Conservation (phyloP, 2,113 vertebrate species). For the Halichoeres trimaculatus region DNA sequence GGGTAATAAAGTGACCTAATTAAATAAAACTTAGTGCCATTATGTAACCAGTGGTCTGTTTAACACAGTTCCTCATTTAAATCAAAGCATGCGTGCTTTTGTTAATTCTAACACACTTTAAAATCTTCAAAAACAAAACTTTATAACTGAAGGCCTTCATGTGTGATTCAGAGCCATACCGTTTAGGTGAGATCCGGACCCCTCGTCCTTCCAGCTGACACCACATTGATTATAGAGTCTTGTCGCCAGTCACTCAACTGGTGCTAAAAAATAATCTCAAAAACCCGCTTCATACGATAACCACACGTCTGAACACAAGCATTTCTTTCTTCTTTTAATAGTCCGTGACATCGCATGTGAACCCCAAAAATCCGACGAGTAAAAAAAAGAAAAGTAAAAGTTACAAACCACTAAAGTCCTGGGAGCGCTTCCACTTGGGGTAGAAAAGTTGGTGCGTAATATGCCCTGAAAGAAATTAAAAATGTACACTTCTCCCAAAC, state of each 20-base stretch:
- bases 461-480: conserved; percentile 22
- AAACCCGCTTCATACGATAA: conserved; percentile 9
- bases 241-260: conserved; percentile 66
- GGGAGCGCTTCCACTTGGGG: conserved; percentile 26
- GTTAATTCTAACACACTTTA: too few species aligned
- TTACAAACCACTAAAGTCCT: conserved; percentile 33
- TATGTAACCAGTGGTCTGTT: background rate
- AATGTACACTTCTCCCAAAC: background rate
- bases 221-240: conserved; percentile 83
- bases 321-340: conserved; percentile 48
- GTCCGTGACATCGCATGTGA: conserved; percentile 66
- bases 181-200: conserved; percentile 87
- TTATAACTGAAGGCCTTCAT: background rate
- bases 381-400: conserved; percentile 1
- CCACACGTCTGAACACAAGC: background rate
- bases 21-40: background rate
- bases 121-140: background rate
- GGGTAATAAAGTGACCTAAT: background rate
- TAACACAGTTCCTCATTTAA: background rate
- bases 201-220: conserved; percentile 82
- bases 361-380: conserved; percentile 18
- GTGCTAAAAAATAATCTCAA: conserved; percentile 39
- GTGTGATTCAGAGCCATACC: conserved; percentile 66
- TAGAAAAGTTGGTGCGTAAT: background rate
- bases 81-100: too few species aligned